Base-by-base conservation (phyloP, 2,113 vertebrate species). In the Pygathrix nemaeus region DNA sequence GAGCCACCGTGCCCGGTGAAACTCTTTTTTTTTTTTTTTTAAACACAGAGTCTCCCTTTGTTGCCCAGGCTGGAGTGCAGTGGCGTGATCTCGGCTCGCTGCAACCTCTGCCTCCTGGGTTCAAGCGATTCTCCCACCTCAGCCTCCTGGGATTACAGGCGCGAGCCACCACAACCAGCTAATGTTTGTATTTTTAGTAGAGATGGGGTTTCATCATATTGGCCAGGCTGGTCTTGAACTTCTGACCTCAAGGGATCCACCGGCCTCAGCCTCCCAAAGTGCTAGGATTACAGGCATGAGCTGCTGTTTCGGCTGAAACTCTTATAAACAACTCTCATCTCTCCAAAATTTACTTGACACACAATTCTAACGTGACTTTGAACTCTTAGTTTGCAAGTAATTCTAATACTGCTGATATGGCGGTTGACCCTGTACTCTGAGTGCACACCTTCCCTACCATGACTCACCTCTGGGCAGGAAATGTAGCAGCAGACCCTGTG, bases 401-500 rank as follows among this genome's bases (percentile, higher is more conserved):
- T 25, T 52, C 78, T 16, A 59, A 70, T 6, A 59, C 35, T n/a
- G 38, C 25, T 70, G 48, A 38, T 35, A 13, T 3, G 43, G 66
- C 4, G 12, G 16, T 20, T 35, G 79, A 66, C 2, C 11, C 23
- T 80, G 21, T 17, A 14, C 32, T 76, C 27, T 10, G 6, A 10
- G 5, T 14, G n/a, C 2, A 4, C 40, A 32, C 38, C 20, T 17
- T 16, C 4, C 80, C 23, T 64, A 18, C 3, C 2, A 3, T 16
- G 1, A 0, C 98, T 98, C 94, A 99, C 99, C 99, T 99, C 98
- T 97, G 82, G 99, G 98, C 96, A 99, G 98, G 82, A 99, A 96
- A 97, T 99, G 99, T 14, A 99, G 97, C 76, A 99, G 97, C 5
- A 99, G 99, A 8, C 99, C 99, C 98, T 99, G 99, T 0, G 99